Evolutionary conservation across 2,888 invertebrate genomes (phyloP), one percentile per base, ranked within the genome.

Genomic region (Lagria hirta): DNA sequence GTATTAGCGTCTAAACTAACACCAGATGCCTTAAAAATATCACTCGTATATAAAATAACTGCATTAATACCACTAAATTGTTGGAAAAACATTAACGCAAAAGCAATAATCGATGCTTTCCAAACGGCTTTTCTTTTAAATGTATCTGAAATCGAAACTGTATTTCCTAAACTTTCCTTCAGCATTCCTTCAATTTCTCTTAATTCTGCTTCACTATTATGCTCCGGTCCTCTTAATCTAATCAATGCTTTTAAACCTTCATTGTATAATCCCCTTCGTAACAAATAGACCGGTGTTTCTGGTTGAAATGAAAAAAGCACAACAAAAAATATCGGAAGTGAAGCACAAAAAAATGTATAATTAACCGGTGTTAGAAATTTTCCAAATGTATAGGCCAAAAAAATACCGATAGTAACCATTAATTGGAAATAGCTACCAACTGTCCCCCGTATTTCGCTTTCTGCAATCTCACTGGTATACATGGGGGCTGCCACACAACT

Each of bases 351-450:
- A 2, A 84, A 69, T 3, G 87, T 68, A 37, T 64, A 69, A 46
- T 54, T 28, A 8, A 55, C 37, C 1, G 59, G 48, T 10, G 34
- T 46, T 66, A 58, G 38, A 42, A 76, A 75, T 18, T 77, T 70
- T 2, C 88, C 93, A 2, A 88, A 69, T 1, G 78, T 69, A 64
- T 93, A 93, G 0, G 84, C 78, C 48, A 86, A 77, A 1, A 93
- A 75, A 43, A 95, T 90, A 53, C 95, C 95, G 7, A 85, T 68
- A 0, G 88, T 87, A 41, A 94, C 75, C 80, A 89, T 85, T 17
- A 96, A 71, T 65, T 95, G 95, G 66, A 92, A 91, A 62, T 85
- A 90, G 30, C 89, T 87, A 2, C 93, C 94, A 0, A 95, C 72
- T 0, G 83, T 80, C 1, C 95, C 95, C 41, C 95, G 78, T 55